Evolutionary conservation across 2,888 invertebrate genomes (phyloP).

Genomic region (Drosophila longiperda): DNA sequence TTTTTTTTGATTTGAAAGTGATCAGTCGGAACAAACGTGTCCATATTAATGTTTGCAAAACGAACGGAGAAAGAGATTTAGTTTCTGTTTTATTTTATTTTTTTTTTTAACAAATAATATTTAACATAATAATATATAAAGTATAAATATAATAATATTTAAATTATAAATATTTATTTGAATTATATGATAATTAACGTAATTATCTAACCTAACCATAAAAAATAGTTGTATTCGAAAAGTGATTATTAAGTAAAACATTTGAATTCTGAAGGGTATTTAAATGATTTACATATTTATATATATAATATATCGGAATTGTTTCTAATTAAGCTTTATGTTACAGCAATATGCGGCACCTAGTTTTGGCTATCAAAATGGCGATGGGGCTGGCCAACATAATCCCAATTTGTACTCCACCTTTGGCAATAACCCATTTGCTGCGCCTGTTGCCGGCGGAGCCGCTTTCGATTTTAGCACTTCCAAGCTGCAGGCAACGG

Average conservation of each 20-base stretch:
- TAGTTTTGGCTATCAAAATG: conserved; percentile 46
- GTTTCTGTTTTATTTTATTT: background rate
- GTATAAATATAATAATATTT: too few relatives aligned
- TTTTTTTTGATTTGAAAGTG: background rate
- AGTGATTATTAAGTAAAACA: background rate
- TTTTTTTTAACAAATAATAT: background rate
- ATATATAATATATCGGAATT: background rate
- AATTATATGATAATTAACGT: too few relatives aligned
- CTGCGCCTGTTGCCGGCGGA: conserved; percentile 27
- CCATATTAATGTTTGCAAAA: background rate
- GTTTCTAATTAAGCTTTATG: background rate
- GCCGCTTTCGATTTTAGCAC: conserved; percentile 69
- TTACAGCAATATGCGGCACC: conserved; percentile 39
- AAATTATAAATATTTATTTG: too few relatives aligned
- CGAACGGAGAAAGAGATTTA: background rate
- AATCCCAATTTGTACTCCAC: conserved; percentile 57
- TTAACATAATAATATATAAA: too few relatives aligned
- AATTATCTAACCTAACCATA: background rate
- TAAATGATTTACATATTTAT: background rate
- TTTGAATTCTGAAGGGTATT: background rate
- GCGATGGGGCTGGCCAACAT: conserved; percentile 20
- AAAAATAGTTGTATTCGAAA: background rate
- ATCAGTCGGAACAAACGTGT: background rate
- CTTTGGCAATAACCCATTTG: conserved; percentile 77
- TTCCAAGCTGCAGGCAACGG: conserved; percentile 82